Evolutionary conservation across 1,140 invertebrate genomes (phyloP), one percentile per base, ranked within the genome.

Genomic region (Belonocnema kinseyi): DNA sequence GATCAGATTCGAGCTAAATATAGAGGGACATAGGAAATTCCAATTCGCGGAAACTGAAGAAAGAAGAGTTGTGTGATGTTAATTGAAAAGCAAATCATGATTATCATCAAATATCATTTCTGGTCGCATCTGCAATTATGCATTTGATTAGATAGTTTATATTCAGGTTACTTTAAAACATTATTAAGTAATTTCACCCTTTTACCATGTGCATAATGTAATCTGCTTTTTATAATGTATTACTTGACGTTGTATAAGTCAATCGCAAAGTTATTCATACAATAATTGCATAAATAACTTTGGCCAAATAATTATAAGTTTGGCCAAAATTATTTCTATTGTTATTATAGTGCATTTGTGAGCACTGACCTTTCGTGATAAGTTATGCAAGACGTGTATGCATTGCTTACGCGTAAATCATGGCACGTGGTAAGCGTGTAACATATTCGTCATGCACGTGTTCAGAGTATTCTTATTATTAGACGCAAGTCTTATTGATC

Each of bases 341-440:
- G 17, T 17, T 17, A 54, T 19, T 54, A 54, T 54, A 19, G n/a
- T 54, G 53, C 53, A 19, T 54, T 17, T 54, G n/a, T 54, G 16
- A n/a, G 16, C 53, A 54, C 53, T 54, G 53, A 54, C 53, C 53
- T 54, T 54, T 54, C 53, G 17, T n/a, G 53, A 54, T 54, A 54
- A 10, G 14, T 54, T 54, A 54, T 54, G 53, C n/a, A 54, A 54
- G 17, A 54, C 53, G n/a, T 54, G 53, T 54, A 54, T 54, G n/a
- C 6, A 54, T 54, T n/a, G 16, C n/a, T 17, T 17, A 54, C 16
- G 53, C 17, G n/a, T 54, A 54, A 54, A 54, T 54, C n/a, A 17
- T 54, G n/a, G 53, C 53, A 17, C 53, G 53, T 54, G 53, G 53
- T 54, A 19, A 4, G n/a, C 10, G 53, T 54, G 13, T 54, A 54